phyloP scores from a whole-genome alignment of 2,888 invertebrate species.

The Melieria crassipennis region DNA sequence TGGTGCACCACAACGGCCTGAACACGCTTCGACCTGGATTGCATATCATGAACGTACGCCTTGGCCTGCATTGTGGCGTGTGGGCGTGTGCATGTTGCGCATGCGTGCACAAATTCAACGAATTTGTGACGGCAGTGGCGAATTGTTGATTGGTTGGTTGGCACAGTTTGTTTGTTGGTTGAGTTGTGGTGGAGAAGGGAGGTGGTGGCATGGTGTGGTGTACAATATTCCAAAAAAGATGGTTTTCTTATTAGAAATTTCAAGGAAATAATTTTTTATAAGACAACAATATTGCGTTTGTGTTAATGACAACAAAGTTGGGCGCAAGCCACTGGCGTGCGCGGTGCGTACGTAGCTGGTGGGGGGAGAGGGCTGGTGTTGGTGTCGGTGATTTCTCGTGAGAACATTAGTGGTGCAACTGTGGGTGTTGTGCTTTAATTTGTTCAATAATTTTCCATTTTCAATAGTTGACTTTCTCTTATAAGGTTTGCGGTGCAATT shows the following conservation, averaged over 20 bases:
- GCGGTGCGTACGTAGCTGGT: constrained; percentile 8
- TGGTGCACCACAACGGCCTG: constrained; percentile 63
- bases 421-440: constrained; percentile 2
- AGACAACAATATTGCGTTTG: neutral
- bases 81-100: neutral
- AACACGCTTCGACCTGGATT: constrained; percentile 59
- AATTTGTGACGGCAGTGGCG: constrained; percentile 25
- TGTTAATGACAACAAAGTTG: constrained; percentile 23
- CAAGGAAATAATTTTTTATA: constrained; percentile 7
- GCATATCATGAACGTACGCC: constrained; percentile 64
- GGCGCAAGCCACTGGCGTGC: constrained; percentile 7
- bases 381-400: too few species aligned
- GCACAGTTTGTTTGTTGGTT: constrained; percentile 38
- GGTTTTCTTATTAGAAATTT: neutral
- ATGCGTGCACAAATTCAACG: neutral
- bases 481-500: too few species aligned
- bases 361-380: neutral
- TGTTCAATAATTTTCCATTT: neutral
- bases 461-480: too few species aligned
- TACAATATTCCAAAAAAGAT: neutral
- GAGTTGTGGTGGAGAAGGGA: constrained; percentile 12
- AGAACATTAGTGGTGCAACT: constrained; percentile 19
- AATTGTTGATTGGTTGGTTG: constrained; percentile 29
- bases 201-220: neutral
- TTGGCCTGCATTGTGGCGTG: constrained; percentile 50